Conservation (phyloP, 1,140 invertebrate genomes). For the Calephelis virginiensis region DNA sequence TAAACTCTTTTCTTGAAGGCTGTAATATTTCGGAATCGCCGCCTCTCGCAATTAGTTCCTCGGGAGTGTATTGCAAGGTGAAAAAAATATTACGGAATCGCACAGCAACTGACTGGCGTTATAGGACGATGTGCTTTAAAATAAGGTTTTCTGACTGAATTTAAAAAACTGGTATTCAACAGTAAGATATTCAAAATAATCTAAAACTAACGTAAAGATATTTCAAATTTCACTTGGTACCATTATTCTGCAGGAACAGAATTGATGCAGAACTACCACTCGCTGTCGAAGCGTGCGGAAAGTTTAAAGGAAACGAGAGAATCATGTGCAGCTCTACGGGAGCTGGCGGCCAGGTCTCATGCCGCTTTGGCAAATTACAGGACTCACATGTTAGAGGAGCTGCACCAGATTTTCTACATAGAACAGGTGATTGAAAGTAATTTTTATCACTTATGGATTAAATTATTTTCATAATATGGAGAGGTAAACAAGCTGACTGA, state of each 20-base stretch:
- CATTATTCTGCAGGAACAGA: slow-evolving; percentile 53
- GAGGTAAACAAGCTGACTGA: too few species aligned
- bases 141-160: too few species aligned
- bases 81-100: too few species aligned
- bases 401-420: slow-evolving; percentile 63
- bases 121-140: too few species aligned
- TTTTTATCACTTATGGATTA: too few species aligned
- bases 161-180: too few species aligned
- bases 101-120: too few species aligned
- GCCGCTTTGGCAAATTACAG: slow-evolving; percentile 44
- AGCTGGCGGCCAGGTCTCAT: slow-evolving; percentile 52
- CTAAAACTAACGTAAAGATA: background rate
- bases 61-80: too few species aligned
- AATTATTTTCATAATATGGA: too few species aligned
- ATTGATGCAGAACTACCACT: slow-evolving; percentile 70
- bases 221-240: background rate
- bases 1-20: too few species aligned
- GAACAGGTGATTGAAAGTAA: slow-evolving; percentile 42
- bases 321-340: slow-evolving; percentile 53
- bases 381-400: slow-evolving; percentile 45
- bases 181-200: background rate
- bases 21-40: too few species aligned
- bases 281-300: slow-evolving; percentile 56
- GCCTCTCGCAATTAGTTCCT: too few species aligned
- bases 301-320: slow-evolving; percentile 49